Conservation (phyloP, 2,113 vertebrate species). For the Caloenas nicobarica region DNA sequence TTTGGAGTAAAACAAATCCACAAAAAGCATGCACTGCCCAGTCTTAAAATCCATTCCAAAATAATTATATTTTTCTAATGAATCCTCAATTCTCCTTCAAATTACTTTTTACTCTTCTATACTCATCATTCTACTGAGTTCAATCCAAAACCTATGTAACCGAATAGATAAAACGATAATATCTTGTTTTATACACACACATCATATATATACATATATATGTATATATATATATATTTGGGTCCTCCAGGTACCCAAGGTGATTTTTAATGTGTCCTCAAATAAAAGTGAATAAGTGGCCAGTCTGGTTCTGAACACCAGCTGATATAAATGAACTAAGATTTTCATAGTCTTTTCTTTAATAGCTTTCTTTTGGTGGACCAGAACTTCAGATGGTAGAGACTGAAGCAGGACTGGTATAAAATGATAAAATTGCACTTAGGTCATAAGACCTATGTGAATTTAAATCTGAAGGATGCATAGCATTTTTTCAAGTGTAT, state of each 20-base stretch:
- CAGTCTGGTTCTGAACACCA: not conserved
- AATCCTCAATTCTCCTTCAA: not conserved
- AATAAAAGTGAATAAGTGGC: not conserved
- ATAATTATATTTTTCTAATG: not conserved
- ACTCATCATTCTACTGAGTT: not conserved
- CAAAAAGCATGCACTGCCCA: not conserved
- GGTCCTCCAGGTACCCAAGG: not conserved
- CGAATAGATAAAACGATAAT: not conserved
- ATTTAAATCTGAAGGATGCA: not conserved
- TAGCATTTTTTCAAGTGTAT: not conserved
- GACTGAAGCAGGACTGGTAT: not conserved
- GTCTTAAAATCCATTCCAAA: not conserved
- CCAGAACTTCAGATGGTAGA: not conserved
- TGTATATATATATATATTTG: not conserved
- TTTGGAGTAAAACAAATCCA: not conserved
- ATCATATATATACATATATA: no score
- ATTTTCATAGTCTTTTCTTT: not conserved
- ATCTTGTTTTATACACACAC: not conserved
- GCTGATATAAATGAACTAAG: fast-evolving
- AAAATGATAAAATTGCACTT: not conserved
- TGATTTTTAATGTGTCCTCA: not conserved
- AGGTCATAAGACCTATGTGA: not conserved
- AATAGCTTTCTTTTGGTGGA: not conserved
- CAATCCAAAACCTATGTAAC: not conserved
- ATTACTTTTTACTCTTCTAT: not conserved